These are phyloP conservation scores for Ceratina japonica DNA, from an alignment of 1,140 invertebrate species.

Conservation along the genomic window DNA sequence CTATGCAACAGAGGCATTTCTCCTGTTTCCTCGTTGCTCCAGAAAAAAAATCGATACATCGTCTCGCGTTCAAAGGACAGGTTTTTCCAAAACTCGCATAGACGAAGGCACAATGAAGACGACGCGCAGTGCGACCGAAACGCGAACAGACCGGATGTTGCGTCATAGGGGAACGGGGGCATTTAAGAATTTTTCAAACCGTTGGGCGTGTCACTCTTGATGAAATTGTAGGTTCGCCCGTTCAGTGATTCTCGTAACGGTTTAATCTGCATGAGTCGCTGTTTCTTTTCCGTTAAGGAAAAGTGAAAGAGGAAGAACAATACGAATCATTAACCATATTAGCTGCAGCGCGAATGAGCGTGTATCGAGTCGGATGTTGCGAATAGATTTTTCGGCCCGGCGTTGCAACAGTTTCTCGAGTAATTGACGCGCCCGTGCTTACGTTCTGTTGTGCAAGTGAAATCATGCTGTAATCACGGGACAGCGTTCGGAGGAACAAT, in stretches of 20 bases:
- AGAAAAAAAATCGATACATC: background rate
- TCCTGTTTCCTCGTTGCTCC: background rate
- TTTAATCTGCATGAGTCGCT: too few relatives aligned
- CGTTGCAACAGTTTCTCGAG: too few relatives aligned
- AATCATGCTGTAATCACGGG: slow-evolving; percentile 40
- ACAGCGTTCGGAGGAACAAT: slow-evolving; percentile 50
- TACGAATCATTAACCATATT: too few relatives aligned
- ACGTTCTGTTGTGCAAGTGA: too few relatives aligned
- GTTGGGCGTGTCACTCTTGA: slow-evolving; percentile 5
- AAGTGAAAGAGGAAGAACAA: too few relatives aligned
- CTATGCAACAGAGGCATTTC: background rate
- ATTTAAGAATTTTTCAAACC: slow-evolving; percentile 43
- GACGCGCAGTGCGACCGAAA: slow-evolving; percentile 25
- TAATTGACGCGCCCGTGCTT: too few relatives aligned
- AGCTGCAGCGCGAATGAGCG: too few relatives aligned
- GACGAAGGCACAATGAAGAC: slow-evolving; percentile 24
- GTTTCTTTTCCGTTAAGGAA: too few relatives aligned
- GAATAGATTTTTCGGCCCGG: too few relatives aligned
- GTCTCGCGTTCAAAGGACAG: slow-evolving; percentile 12
- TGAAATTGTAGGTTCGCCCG: slow-evolving; percentile 18
- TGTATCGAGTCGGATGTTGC: too few relatives aligned
- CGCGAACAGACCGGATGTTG: slow-evolving; percentile 49
- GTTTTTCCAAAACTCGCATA: slow-evolving; percentile 19
- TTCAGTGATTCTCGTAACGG: background rate
- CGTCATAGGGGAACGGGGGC: slow-evolving; percentile 39